These are phyloP conservation scores for Scelioninae gen. 1 DNA, from an alignment of 2,888 invertebrate species.

Conservation along the genomic window DNA sequence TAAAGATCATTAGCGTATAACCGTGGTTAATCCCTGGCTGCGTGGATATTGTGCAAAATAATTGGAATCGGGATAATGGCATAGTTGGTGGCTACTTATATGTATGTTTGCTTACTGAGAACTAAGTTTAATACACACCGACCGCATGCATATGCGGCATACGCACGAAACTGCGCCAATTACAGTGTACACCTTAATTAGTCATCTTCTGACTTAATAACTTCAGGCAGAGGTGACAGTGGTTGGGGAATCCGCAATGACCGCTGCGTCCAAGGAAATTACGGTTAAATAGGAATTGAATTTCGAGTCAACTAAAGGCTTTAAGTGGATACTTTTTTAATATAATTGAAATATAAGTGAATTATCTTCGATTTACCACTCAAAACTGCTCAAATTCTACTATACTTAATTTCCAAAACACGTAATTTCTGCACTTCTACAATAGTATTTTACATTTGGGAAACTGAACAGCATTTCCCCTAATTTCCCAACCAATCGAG, in stretches of 20 bases:
- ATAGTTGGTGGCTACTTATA: conserved; percentile 69
- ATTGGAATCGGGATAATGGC: conserved; percentile 75
- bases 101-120: conserved; percentile 54
- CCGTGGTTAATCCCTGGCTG: conserved; percentile 46
- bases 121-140: conserved; percentile 64
- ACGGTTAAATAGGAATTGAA: not conserved
- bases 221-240: conserved; percentile 41
- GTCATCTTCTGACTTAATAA: conserved; percentile 68
- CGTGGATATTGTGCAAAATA: conserved; percentile 71
- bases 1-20: conserved; percentile 58
- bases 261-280: conserved; percentile 29
- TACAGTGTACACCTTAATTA: conserved; percentile 67
- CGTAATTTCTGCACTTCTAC: no score
- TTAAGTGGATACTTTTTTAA: no score
- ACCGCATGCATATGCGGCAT: conserved; percentile 48
- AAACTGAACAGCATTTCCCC: no score
- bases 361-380: no score
- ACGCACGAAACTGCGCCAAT: conserved; percentile 62
- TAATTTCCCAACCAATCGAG: no score
- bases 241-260: conserved; percentile 34
- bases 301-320: not conserved
- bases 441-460: no score
- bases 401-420: no score
- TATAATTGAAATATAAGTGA: no score
- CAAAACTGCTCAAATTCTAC: no score